phyloP scores from a whole-genome alignment of 1,140 invertebrate species.

The Ephestia elutella region DNA sequence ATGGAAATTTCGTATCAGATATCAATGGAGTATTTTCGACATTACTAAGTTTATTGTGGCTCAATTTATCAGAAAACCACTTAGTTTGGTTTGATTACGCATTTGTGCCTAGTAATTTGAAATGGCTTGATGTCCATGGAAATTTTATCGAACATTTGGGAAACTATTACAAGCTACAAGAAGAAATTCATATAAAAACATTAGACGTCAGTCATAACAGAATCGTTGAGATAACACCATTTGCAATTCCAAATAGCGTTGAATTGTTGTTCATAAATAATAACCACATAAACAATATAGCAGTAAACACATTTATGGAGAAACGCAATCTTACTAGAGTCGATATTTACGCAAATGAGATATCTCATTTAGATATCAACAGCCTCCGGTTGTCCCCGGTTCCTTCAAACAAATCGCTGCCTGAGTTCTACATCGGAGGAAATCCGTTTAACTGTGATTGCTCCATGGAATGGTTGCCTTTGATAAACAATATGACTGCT shows the following conservation, averaged over 20 bases:
- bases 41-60: slow-evolving; percentile 84
- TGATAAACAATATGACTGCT: slow-evolving; percentile 88
- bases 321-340: slow-evolving; percentile 89
- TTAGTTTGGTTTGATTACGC: slow-evolving; percentile 93
- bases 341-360: slow-evolving; percentile 91
- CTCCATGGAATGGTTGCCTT: slow-evolving; percentile 92
- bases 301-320: slow-evolving; percentile 88
- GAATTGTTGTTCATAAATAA: slow-evolving; percentile 92
- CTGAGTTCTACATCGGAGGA: slow-evolving; percentile 91
- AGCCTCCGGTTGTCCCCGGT: slow-evolving; percentile 84
- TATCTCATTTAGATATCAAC: slow-evolving; percentile 87
- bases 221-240: slow-evolving; percentile 84
- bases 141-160: slow-evolving; percentile 89
- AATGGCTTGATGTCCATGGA: slow-evolving; percentile 91
- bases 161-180: slow-evolving; percentile 88
- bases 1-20: slow-evolving; percentile 89
- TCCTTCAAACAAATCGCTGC: slow-evolving; percentile 80
- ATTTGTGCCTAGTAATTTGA: slow-evolving; percentile 89
- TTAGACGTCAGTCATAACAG: slow-evolving; percentile 91
- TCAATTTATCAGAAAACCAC: slow-evolving; percentile 93
- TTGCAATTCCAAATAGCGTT: slow-evolving; percentile 89
- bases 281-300: slow-evolving; percentile 87
- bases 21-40: slow-evolving; percentile 90
- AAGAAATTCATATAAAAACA: slow-evolving; percentile 85
- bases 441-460: slow-evolving; percentile 95